Conservation (phyloP, 2,797 vertebrate species). For the Chlorospingus semifuscus region DNA sequence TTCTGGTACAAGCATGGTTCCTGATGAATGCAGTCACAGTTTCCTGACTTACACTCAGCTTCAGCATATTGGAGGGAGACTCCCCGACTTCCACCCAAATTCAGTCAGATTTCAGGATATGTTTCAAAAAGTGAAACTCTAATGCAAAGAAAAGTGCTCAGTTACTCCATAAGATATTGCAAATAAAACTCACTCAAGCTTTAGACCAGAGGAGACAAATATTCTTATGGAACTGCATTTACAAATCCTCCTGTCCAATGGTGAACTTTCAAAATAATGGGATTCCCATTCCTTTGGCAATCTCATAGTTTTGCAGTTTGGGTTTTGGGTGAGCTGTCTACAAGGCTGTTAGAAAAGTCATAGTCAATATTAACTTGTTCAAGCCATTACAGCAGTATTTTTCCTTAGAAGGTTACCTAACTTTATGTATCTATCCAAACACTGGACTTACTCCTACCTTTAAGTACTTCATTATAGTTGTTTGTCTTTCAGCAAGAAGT, state of each 20-base stretch:
- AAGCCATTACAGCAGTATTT: neutral
- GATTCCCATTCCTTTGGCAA: neutral
- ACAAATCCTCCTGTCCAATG: neutral
- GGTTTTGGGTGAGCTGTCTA: neutral
- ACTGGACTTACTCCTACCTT: neutral
- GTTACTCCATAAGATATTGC: neutral
- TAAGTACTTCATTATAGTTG: neutral
- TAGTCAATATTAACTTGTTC: neutral
- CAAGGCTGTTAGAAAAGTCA: neutral
- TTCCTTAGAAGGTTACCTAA: neutral
- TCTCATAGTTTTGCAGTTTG: no score
- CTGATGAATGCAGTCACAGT: neutral
- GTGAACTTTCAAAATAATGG: neutral
- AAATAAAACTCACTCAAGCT: neutral
- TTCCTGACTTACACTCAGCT: neutral
- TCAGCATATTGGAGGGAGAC: neutral
- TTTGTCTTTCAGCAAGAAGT: neutral
- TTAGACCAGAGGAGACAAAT: neutral
- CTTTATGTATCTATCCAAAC: neutral
- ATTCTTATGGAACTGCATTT: neutral
- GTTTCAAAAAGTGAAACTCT: neutral
- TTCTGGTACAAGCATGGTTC: neutral
- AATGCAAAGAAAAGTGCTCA: neutral
- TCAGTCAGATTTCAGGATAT: neutral
- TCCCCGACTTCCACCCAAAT: neutral